Evolutionary conservation across 1,140 invertebrate species (phyloP).

Genomic region (Ooceraea biroi): DNA sequence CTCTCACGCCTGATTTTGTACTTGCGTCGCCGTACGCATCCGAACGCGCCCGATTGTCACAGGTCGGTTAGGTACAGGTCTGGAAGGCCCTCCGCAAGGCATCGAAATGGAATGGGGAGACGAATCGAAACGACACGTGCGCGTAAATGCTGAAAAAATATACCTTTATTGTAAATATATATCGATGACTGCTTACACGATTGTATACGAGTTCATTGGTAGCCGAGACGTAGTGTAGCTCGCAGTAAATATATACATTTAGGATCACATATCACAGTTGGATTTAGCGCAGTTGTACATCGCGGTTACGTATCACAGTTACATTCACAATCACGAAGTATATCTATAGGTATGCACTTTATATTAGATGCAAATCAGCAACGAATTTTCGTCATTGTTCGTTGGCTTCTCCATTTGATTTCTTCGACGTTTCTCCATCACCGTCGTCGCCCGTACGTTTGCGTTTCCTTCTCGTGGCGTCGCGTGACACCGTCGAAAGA

Average conservation of each 20-base stretch:
- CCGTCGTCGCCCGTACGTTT: not conserved
- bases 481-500: not conserved
- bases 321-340: no score
- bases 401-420: conserved; percentile 31
- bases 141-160: not conserved
- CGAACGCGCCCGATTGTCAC: not conserved
- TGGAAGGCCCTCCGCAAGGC: no score
- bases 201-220: not conserved
- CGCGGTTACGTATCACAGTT: no score
- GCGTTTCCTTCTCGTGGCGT: not conserved
- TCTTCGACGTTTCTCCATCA: not conserved
- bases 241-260: not conserved
- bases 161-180: conserved; percentile 22
- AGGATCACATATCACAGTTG: not conserved
- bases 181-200: not conserved
- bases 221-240: not conserved
- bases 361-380: no score
- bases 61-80: conserved; percentile 5
- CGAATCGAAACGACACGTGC: not conserved
- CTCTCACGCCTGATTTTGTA: conserved; percentile 16
- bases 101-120: not conserved
- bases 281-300: no score
- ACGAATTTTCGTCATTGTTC: conserved; percentile 5
- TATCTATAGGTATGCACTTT: no score
- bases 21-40: not conserved